These are phyloP conservation scores for Chaetops frenatus DNA, from an alignment of 2,113 vertebrate species.

Conservation along the genomic window DNA sequence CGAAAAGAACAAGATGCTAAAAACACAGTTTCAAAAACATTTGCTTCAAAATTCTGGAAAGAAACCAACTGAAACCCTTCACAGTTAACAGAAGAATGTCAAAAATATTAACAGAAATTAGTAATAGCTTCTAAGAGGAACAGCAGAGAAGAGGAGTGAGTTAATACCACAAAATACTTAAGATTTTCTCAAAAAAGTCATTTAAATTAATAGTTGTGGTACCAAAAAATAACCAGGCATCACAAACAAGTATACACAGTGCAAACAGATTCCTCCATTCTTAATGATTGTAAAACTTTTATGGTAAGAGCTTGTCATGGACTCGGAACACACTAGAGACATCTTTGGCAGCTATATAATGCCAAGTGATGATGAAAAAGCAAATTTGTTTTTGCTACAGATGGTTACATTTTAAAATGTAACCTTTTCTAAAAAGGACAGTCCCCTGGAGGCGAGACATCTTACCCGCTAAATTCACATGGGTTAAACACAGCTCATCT, in stretches of 20 bases:
- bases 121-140: not conserved
- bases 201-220: not conserved
- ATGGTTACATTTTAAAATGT: conserved; percentile 33
- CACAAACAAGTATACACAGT: not conserved
- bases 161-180: not conserved
- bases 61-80: not conserved
- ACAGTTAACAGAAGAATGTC: not conserved
- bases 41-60: not conserved
- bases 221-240: not conserved
- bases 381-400: conserved; percentile 4
- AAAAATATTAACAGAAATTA: not conserved
- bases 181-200: rapidly evolving
- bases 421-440: conserved; percentile 36
- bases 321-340: not conserved
- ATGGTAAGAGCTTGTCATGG: not conserved
- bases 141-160: not conserved
- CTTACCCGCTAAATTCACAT: not conserved
- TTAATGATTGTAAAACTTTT: not conserved
- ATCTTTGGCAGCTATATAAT: not conserved
- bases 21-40: not conserved
- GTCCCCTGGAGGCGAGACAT: conserved; percentile 4
- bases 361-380: not conserved
- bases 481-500: conserved; percentile 9
- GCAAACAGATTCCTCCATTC: not conserved
- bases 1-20: not conserved